Base-by-base conservation (phyloP, 1,140 invertebrate genomes). In the Leguminivora glycinivorella region DNA sequence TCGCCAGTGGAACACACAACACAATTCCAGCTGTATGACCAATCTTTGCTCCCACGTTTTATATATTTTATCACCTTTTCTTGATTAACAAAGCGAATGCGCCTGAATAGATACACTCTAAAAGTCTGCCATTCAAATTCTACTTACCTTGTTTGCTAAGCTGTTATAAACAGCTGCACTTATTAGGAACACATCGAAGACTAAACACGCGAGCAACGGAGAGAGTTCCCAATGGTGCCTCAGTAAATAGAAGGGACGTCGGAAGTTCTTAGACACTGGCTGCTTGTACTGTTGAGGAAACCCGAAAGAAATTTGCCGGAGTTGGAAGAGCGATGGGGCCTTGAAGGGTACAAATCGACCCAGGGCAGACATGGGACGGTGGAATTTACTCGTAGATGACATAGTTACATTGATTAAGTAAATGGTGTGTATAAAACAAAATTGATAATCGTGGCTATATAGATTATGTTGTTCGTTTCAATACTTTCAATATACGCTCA, bases 301-400 rank as follows among this genome's bases (percentile, higher is more conserved):
- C 17, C 47, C 47, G 19, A 52, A 52, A 9, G 47, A 52, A 1
- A 52, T 5, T 22, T 22, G 47, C 0, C 47, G 47, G 19, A 52
- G 4, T 38, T 38, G 34, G 2, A 38, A 14, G 34, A 38, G 7
- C 19, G 17, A 6, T 43, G n/a, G 40, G n/a, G 40, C 4, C 40
- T 43, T 43, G 12, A 56, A 17, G 68, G 19, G 68, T n/a, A 25
- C 14, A 1, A 4, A 19, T 7, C 47, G 47, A 6, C 17, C 19
- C 47, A 52, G 47, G 40, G n/a, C 40, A 6, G 14, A 0, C 40
- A n/a, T 0, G 4, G 40, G 40, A n/a, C 12, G 17, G 17, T 19
- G 25, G 25, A 68, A 67, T 34, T 67, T 67, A n/a, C n/a, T n/a
- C n/a, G n/a, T n/a, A 24, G 19, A 56, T 34, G 4, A 10, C 47